Percentiles rank a stretch among this genome's conserved stretches.
Evolutionary conservation across 2,113 vertebrate genomes (phyloP).

Genomic region (Diglossa brunneiventris): DNA sequence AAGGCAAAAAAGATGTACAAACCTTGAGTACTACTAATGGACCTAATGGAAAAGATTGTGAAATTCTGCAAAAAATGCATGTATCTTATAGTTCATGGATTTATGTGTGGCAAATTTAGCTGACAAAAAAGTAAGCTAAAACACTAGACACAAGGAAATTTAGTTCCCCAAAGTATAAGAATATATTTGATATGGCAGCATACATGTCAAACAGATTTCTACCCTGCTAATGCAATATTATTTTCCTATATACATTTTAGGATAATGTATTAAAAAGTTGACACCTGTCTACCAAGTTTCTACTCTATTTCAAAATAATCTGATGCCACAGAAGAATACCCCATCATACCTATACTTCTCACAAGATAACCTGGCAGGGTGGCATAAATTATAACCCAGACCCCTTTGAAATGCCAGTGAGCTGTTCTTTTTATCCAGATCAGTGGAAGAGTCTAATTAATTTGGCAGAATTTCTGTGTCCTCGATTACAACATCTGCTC

Average conservation of each 20-base stretch:
- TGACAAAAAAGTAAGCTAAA: not conserved
- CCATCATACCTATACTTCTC: not conserved
- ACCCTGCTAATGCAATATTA: not conserved
- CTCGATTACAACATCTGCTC: conserved; percentile 65
- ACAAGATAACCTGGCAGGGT: not conserved
- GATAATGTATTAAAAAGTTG: not conserved
- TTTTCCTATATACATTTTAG: not conserved
- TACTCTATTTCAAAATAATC: not conserved
- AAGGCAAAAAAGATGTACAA: not conserved
- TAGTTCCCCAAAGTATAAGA: not conserved
- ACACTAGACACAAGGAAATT: not conserved
- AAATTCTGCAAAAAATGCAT: not conserved
- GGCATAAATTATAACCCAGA: not conserved
- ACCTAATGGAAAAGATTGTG: not conserved
- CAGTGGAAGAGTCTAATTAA: conserved; percentile 63
- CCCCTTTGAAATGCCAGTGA: not conserved
- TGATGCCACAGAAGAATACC: not conserved
- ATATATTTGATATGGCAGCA: not conserved
- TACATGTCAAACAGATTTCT: not conserved
- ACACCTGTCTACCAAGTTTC: not conserved
- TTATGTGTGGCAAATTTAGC: not conserved
- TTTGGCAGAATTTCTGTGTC: conserved; percentile 61
- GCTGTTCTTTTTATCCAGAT: conserved; percentile 43
- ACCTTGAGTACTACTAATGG: not conserved
- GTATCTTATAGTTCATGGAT: not conserved